These are phyloP conservation scores for Heliopora coerulea DNA, from an alignment of 92 coral and sea anemone species.

Conservation along the genomic window DNA sequence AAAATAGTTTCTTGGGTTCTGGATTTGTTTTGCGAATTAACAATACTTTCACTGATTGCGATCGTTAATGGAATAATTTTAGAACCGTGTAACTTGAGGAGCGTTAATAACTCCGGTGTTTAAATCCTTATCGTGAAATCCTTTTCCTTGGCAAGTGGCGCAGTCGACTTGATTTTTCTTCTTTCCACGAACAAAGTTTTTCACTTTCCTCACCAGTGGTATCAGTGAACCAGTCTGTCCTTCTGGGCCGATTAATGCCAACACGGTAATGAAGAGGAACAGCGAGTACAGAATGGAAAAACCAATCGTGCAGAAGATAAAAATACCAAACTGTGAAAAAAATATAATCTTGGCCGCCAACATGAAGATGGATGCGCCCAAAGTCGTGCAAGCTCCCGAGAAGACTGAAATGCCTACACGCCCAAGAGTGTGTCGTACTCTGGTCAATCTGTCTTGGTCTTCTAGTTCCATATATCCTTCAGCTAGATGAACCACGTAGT, in stretches of 20 bases:
- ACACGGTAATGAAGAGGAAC: slow-evolving; percentile 74
- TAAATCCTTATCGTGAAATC: slow-evolving; percentile 8
- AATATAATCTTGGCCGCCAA: slow-evolving; percentile 94
- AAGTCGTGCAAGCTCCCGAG: slow-evolving; percentile 91
- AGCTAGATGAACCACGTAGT: slow-evolving; percentile 75
- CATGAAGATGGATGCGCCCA: slow-evolving; percentile 97
- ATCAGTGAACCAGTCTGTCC: slow-evolving; percentile 82
- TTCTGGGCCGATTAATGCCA: slow-evolving; percentile 87
- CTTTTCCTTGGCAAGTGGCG: slow-evolving; percentile 22
- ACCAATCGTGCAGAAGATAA: slow-evolving; percentile 93
- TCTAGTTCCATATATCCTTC: slow-evolving; percentile 58
- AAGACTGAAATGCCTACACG: slow-evolving; percentile 88
- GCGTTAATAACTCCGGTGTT: not conserved
- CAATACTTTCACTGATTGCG: too few relatives aligned
- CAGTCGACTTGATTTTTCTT: slow-evolving; percentile 20
- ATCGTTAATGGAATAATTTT: too few relatives aligned
- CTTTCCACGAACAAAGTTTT: slow-evolving; percentile 32
- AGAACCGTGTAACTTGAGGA: too few relatives aligned
- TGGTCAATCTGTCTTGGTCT: slow-evolving; percentile 55
- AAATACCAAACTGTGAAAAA: slow-evolving; percentile 92
- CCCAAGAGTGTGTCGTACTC: slow-evolving; percentile 76
- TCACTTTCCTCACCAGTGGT: slow-evolving; percentile 36
- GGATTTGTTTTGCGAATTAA: too few relatives aligned
- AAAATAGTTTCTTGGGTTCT: too few relatives aligned
- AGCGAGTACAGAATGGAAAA: slow-evolving; percentile 84